Evolutionary conservation across 1,140 invertebrate species (phyloP).

Genomic region (Nylanderia fulva): DNA sequence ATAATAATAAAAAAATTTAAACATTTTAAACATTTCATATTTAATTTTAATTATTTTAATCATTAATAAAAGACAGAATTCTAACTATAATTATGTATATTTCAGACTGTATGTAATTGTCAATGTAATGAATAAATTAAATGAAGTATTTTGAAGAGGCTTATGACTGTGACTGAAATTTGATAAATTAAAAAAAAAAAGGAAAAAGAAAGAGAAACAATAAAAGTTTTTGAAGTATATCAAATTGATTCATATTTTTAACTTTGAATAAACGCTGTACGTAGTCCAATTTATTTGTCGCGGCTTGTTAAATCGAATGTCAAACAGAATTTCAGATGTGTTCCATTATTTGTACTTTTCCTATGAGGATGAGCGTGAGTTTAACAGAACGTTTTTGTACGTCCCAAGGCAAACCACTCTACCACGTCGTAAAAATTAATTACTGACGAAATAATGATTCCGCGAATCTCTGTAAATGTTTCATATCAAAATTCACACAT

Average conservation of each 20-base stretch:
- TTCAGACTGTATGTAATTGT: too few relatives aligned
- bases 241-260: background rate
- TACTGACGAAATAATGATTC: conserved; percentile 12
- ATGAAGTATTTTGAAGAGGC: too few relatives aligned
- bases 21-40: too few relatives aligned
- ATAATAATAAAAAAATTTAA: too few relatives aligned
- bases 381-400: background rate
- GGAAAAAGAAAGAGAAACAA: too few relatives aligned
- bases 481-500: background rate
- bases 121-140: too few relatives aligned
- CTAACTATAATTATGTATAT: too few relatives aligned
- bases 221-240: too few relatives aligned
- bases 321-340: background rate
- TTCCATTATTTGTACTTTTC: background rate
- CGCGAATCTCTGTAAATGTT: conserved; percentile 24
- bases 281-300: background rate
- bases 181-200: too few relatives aligned
- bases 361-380: background rate
- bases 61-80: too few relatives aligned
- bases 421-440: conserved; percentile 41
- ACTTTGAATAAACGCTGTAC: background rate
- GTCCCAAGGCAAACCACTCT: conserved; percentile 16
- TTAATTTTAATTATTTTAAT: too few relatives aligned
- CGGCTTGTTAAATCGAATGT: background rate
- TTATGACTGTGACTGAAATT: too few relatives aligned